Conservation (phyloP, 2,888 invertebrate genomes). For the Drosophila affinis region DNA sequence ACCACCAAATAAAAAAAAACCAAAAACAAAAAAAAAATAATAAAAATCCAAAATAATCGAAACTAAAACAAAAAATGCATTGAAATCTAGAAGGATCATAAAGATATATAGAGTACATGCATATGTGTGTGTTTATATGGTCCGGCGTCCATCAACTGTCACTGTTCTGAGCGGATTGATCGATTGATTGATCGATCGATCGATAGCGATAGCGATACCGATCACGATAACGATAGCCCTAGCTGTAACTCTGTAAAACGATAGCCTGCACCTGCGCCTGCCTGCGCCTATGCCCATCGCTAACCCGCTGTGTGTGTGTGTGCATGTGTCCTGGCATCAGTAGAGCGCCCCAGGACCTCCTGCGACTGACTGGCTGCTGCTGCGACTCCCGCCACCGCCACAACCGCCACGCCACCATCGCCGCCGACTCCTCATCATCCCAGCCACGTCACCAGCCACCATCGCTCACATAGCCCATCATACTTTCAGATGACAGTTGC, state of each 20-base stretch:
- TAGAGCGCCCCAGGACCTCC: constrained; percentile 34
- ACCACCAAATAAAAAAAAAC: constrained; percentile 56
- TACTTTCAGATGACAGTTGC: constrained; percentile 64
- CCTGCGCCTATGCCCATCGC: constrained; percentile 11
- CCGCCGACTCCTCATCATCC: constrained; percentile 3
- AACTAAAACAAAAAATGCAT: constrained; percentile 44
- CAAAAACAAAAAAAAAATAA: constrained; percentile 47
- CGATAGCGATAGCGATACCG: background rate
- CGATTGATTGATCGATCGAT: background rate
- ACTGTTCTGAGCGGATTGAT: constrained; percentile 34
- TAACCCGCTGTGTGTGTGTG: constrained; percentile 23
- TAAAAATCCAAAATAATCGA: constrained; percentile 30
- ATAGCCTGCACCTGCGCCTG: constrained; percentile 6
- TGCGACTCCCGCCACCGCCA: background rate
- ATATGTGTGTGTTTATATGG: constrained; percentile 22
- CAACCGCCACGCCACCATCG: constrained; percentile 3
- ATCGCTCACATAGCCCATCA: constrained; percentile 42
- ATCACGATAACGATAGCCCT: constrained; percentile 5
- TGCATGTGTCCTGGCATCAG: constrained; percentile 27
- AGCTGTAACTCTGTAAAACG: constrained; percentile 23
- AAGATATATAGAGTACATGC: constrained; percentile 32
- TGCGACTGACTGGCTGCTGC: constrained; percentile 1
- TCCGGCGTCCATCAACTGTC: constrained; percentile 33
- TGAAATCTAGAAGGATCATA: constrained; percentile 47
- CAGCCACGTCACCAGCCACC: constrained; percentile 36